Evolutionary conservation across 2,888 invertebrate genomes (phyloP).

Genomic region (Drosophila tanythrix): DNA sequence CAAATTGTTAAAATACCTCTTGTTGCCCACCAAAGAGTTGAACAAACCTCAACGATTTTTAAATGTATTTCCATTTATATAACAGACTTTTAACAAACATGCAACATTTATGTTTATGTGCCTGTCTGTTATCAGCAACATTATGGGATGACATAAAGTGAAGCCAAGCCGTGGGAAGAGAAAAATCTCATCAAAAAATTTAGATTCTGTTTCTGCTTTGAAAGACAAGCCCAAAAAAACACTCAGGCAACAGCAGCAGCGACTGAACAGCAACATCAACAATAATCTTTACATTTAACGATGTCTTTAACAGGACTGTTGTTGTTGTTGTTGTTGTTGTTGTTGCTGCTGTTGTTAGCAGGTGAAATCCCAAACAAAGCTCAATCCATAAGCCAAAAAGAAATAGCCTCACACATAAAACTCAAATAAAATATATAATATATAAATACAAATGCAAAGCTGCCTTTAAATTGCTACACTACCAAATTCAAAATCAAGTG

Average conservation of each 20-base stretch:
- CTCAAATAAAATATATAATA: conserved; percentile 16
- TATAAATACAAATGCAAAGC: conserved; percentile 24
- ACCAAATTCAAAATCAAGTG: conserved; percentile 48
- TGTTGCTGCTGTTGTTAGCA: conserved; percentile 25
- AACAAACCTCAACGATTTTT: not conserved
- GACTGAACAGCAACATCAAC: conserved; percentile 32
- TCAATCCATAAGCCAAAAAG: not conserved
- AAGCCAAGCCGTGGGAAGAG: conserved; percentile 21
- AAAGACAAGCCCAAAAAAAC: conserved; percentile 12
- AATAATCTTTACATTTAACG: conserved; percentile 65
- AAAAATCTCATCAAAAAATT: conserved; percentile 32
- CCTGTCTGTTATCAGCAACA: conserved; percentile 23
- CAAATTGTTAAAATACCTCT: not conserved
- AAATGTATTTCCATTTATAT: not conserved
- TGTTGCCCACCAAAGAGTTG: not conserved
- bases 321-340: conserved; percentile 2
- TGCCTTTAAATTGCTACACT: conserved; percentile 9
- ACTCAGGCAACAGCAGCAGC: not conserved
- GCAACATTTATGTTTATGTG: not conserved
- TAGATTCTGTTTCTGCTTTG: conserved; percentile 6
- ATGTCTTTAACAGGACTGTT: conserved; percentile 53
- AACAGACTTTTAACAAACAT: not conserved
- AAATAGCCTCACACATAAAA: conserved; percentile 11
- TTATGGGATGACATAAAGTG: conserved; percentile 26
- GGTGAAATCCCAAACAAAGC: conserved; percentile 34